A percentile compares a stretch with the other conserved stretches of the same genome.
Conservation (phyloP, 2,888 invertebrate genomes). For the Tanypteryx hageni region DNA sequence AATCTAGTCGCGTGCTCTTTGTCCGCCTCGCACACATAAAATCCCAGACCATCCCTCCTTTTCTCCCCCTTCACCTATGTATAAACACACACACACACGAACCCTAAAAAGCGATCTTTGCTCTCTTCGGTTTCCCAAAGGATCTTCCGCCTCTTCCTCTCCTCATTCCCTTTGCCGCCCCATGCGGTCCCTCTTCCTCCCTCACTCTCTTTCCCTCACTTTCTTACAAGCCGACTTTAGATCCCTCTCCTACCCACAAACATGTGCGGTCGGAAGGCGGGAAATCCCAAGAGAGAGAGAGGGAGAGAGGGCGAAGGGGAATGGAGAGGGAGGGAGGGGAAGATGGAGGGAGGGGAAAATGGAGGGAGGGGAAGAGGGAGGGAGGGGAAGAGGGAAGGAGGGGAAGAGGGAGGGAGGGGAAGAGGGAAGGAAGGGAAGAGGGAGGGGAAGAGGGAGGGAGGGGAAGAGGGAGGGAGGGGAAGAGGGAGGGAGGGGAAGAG, state of each 20-base stretch:
- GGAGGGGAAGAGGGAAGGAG: no score
- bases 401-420: no score
- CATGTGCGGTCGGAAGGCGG: constrained; percentile 40
- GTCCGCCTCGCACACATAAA: not conserved
- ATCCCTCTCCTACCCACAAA: not conserved
- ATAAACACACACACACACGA: not conserved
- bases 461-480: no score
- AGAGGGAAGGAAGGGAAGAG: no score
- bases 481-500: not conserved
- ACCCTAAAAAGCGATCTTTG: not conserved
- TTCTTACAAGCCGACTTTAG: constrained; percentile 34
- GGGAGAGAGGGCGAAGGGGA: not conserved
- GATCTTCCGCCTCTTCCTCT: not conserved
- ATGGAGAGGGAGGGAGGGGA: no score
- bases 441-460: no score
- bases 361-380: no score
- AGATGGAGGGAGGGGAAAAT: no score
- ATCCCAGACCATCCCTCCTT: not conserved
- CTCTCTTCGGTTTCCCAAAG: constrained; percentile 24
- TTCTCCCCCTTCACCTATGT: not conserved
- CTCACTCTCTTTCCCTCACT: not conserved
- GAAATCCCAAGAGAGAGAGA: not conserved
- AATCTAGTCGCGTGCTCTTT: constrained; percentile 24
- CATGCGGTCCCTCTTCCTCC: not conserved
- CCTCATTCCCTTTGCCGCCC: no score